phyloP scores from a whole-genome alignment of 2,797 vertebrate species.

The Avahi laniger region DNA sequence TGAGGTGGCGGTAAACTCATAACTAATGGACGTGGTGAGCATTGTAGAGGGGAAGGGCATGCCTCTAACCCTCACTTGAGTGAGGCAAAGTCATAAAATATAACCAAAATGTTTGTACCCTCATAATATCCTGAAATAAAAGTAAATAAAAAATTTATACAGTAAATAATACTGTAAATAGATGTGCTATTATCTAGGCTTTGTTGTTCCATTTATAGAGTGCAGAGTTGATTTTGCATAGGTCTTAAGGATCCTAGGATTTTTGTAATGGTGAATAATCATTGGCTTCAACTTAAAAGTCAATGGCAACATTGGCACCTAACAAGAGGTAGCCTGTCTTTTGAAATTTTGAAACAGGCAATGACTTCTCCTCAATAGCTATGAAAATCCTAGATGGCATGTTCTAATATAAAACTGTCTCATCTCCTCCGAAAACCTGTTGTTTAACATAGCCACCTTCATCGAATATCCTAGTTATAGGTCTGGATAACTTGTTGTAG shows the following conservation, averaged over 20 bases:
- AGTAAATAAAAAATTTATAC: no score
- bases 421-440: not conserved
- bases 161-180: not conserved
- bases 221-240: not conserved
- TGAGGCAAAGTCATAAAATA: no score
- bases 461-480: not conserved
- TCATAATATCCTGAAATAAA: no score
- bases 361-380: not conserved
- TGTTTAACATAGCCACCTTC: not conserved
- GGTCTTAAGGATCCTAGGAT: not conserved
- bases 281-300: not conserved
- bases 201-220: not conserved
- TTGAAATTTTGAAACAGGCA: not conserved
- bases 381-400: not conserved
- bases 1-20: no score
- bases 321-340: not conserved
- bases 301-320: not conserved
- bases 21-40: no score
- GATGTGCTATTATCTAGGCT: not conserved
- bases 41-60: no score
- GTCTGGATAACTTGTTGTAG: not conserved
- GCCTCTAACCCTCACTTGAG: no score
- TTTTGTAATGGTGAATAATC: not conserved
- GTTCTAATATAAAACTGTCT: not conserved
- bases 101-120: no score